Base-by-base conservation (phyloP, 2,113 vertebrate genomes). In the Cavia aperea region DNA sequence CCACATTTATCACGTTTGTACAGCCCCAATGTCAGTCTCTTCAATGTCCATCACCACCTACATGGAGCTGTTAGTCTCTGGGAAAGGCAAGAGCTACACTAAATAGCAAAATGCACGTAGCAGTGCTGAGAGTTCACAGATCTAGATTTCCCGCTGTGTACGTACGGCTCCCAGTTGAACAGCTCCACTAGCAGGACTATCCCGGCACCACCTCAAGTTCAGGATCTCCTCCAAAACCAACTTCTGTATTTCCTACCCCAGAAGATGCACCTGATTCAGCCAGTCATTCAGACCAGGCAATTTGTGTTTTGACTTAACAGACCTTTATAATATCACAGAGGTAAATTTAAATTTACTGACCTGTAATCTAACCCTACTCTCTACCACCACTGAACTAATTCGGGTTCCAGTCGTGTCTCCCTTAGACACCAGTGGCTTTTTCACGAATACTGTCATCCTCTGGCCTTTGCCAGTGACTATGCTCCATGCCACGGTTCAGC, bases 201-300 rank as follows among this genome's bases (percentile, higher is more conserved):
- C 83, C 39, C 39, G 62, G 68, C 81, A 75, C 39, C 15, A 68
- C 46, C 36, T 85, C 54, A 21, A 11, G 13, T 79, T 72, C 33
- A 90, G 24, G 9, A 49, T 24, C 46, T 60, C 75, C 39, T 91
- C 49, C 23, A 54, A 72, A 89, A 78, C 21, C 36, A 36, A 62
- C 56, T 77, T 81, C 49, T 89, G 36, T 31, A 73, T 65, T 81
- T 65, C 4, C 70, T 39, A 16, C 14, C 29, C 68, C 2, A n/a
- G 18, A 5, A 23, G 36, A 19, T 85, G 66, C 39, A 88, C 58
- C 56, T 86, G 24, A 39, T 75, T 54, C 54, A 81, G 39, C n/a
- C 81, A 73, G 81, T 83, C 65, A 75, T 39, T 88, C 33, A 72
- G 90, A 81, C 15, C 86, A 81, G 43, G 79, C 91, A 88, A 39